Evolutionary conservation across 2,113 vertebrate species (phyloP), one percentile per base, ranked within the genome.

Genomic region (Sisor rabdophorus): DNA sequence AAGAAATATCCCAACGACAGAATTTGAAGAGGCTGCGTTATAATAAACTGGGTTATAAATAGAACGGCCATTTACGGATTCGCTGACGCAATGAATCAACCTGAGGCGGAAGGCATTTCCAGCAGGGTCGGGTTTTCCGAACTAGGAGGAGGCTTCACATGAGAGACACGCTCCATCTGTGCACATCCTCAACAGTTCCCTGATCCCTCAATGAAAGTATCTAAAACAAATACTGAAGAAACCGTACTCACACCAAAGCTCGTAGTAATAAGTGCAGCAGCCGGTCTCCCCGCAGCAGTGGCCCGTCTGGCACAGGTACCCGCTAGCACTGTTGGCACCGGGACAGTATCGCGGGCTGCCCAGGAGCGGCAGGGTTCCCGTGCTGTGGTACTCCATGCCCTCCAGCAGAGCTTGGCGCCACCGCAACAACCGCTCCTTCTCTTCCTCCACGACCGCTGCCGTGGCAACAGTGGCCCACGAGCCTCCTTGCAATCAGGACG

Each of bases 191-290:
- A 12, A 2, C 65, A 16, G 13, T 68, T 68, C 22, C 19, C 22
- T 28, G 65, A 50, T 68, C 9, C 0, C n/a, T 24, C 20, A 22
- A 64, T 15, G 36, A 44, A 6, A n/a, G 13, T 9, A 26, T 67
- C n/a, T 13, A n/a, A 30, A 28, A 17, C 36, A 19, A 56, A 40
- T 24, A 40, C 11, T 44, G 40, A 7, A 44, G 40, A 32, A 48
- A 58, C 50, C 17, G 60, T 24, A 95, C 96, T 95, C 87, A 98
- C 96, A 97, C 96, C 96, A 98, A 81, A 98, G 94, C 86, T 98
- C 96, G 73, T 96, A 98, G 89, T 97, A 98, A 91, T 97, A 97
- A 60, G 95, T 97, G 78, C 96, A 98, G 93, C 96, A 98, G 87
- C 96, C 95, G 0, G 92, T 95, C 89, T 97, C 96, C 77, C 95